Evolutionary conservation across 1,140 invertebrate genomes (phyloP).

Genomic region (Zaprionus inermis): DNA sequence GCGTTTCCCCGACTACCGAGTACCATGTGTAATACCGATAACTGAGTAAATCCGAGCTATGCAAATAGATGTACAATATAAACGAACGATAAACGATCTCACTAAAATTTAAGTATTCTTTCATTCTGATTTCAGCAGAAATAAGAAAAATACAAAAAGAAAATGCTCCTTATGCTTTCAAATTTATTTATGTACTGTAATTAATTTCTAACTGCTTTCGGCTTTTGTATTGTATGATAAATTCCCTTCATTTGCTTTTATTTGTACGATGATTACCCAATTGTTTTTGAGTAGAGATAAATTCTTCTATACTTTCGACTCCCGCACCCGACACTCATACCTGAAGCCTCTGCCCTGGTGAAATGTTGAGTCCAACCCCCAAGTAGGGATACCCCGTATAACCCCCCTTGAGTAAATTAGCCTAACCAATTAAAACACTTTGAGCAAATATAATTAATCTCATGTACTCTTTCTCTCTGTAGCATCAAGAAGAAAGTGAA

Average conservation of each 20-base stretch:
- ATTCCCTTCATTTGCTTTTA: constrained; percentile 57
- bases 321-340: constrained; percentile 6
- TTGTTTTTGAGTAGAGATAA: constrained; percentile 27
- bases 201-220: constrained; percentile 64
- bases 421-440: not conserved
- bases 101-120: constrained; percentile 69
- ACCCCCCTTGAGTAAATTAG: constrained; percentile 14
- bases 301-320: constrained; percentile 13
- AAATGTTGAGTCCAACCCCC: constrained; percentile 42
- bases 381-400: constrained; percentile 14
- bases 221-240: constrained; percentile 68
- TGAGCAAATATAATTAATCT: not conserved
- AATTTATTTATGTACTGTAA: constrained; percentile 25
- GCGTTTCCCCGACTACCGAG: constrained; percentile 55
- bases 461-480: constrained; percentile 53
- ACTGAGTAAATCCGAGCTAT: constrained; percentile 40
- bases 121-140: constrained; percentile 80
- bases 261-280: constrained; percentile 25
- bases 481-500: constrained; percentile 97
- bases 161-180: constrained; percentile 59
- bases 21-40: not conserved
- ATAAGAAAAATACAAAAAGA: constrained; percentile 43
- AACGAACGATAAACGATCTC: constrained; percentile 12
- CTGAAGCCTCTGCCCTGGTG: not conserved
- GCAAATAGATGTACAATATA: constrained; percentile 7